Percentiles rank a stretch among this genome's conserved stretches.
phyloP scores from a whole-genome alignment of 2,113 vertebrate genomes.

The Elephantulus edwardii region DNA sequence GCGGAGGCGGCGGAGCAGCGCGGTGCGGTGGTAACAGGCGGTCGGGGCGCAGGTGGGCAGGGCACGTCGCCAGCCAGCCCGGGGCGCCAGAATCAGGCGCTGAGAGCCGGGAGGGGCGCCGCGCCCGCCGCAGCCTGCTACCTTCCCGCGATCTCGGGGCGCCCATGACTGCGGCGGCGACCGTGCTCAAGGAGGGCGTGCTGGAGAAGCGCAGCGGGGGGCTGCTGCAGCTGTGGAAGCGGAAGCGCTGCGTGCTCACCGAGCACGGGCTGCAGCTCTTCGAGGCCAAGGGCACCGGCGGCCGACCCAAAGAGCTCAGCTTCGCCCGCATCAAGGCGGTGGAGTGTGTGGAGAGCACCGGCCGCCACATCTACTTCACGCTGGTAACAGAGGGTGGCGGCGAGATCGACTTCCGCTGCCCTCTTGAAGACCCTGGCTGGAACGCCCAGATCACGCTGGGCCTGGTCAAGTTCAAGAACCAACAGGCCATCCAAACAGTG shows the following conservation, averaged over 20 bases:
- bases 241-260: constrained; percentile 92
- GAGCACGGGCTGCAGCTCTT: constrained; percentile 92
- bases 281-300: constrained; percentile 81
- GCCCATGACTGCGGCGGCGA: constrained; percentile 84
- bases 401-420: constrained; percentile 94
- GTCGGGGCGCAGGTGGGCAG: background rate
- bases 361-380: constrained; percentile 93
- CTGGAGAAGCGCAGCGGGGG: constrained; percentile 96
- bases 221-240: constrained; percentile 96
- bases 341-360: constrained; percentile 96
- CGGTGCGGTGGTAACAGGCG: background rate
- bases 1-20: background rate
- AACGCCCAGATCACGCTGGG: constrained; percentile 94
- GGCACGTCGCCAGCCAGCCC: background rate
- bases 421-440: constrained; percentile 92
- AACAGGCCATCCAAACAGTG: constrained; percentile 91
- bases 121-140: constrained; percentile 53
- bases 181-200: constrained; percentile 90
- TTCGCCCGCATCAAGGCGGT: constrained; percentile 93
- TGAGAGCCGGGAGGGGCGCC: background rate
- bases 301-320: constrained; percentile 90
- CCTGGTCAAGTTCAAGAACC: constrained; percentile 95
- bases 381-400: constrained; percentile 92
- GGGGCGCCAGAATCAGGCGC: background rate
- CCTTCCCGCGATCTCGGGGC: constrained; percentile 50